Evolutionary conservation across 2,113 vertebrate species (phyloP), one percentile per base, ranked within the genome.

Genomic region (Corythornis vintsioides): DNA sequence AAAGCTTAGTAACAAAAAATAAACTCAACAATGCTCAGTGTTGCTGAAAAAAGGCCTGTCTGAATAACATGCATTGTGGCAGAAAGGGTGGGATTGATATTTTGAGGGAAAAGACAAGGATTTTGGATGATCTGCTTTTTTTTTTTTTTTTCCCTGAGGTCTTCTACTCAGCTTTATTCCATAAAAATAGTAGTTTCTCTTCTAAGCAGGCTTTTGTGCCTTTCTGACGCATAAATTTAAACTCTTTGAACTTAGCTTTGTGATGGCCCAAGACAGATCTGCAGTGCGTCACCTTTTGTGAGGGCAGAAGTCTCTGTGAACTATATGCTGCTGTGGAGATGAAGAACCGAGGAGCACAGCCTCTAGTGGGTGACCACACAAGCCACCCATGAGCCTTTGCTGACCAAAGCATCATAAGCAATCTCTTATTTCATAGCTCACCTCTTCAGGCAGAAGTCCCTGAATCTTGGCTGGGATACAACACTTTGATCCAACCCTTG

Each of bases 401-500:
- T 88, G 55, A 40, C 18, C 8, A 29, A 60, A 77, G 17, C 45
- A 14, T 15, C 0, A 0, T 26, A n/a, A 9, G 13, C 53, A 31
- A 0, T 33, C 31, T 42, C 0, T 56, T 25, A 28, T 24, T 66
- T 69, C 38, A 33, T 45, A 64, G 26, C 38, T 82, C 31, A 31
- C 26, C 20, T 72, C 31, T 22, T 65, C 12, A 19, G 22, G 18
- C 13, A 29, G n/a, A 47, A 73, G 42, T 55, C 7, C 19, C 42
- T 56, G 42, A 59, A 19, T 69, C 15, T 43, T 79, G n/a, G 12
- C 38, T 38, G 38, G 38, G 38, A 38, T 38, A 38, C 38, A 38
- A 38, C 20, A 52, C 29, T 73, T 75, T 9, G 42, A 35, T 33
- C 42, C 28, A 66, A 19, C 29, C 21, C 21, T 72, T 83, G 45